These are phyloP conservation scores for Clusia tigrina DNA, from an alignment of 2,888 invertebrate species.

Conservation along the genomic window DNA sequence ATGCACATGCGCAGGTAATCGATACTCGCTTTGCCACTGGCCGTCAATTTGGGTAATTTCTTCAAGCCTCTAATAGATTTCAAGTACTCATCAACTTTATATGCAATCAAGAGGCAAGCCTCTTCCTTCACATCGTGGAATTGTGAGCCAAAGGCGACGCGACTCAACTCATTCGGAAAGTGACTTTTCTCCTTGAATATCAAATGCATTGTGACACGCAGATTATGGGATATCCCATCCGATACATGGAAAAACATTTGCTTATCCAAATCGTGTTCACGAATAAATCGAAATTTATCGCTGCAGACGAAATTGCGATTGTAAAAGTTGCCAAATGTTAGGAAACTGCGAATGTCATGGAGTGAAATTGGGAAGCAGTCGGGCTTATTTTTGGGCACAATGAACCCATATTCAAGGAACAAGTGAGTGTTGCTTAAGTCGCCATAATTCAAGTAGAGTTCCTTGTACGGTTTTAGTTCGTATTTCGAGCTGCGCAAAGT, in stretches of 20 bases:
- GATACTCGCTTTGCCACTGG: no score
- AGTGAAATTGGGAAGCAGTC: conserved; percentile 73
- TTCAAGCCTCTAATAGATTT: conserved; percentile 43
- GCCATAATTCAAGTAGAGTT: conserved; percentile 91
- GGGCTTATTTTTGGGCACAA: conserved; percentile 72
- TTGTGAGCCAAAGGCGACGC: conserved; percentile 60
- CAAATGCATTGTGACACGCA: conserved; percentile 62
- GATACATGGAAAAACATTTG: conserved; percentile 71
- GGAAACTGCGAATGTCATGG: conserved; percentile 65
- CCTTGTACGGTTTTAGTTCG: conserved; percentile 67
- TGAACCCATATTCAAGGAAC: conserved; percentile 89
- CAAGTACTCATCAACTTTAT: conserved; percentile 55
- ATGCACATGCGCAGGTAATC: no score
- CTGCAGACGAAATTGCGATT: no score
- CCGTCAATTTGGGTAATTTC: conserved; percentile 42
- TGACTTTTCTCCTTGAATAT: conserved; percentile 56
- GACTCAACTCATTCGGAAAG: conserved; percentile 60
- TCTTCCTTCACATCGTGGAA: conserved; percentile 48
- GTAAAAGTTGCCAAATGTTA: conserved; percentile 54
- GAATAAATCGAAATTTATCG: conserved; percentile 73
- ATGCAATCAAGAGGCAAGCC: conserved; percentile 42
- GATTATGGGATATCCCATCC: conserved; percentile 75
- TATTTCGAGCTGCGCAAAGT: conserved; percentile 35
- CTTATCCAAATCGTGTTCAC: conserved; percentile 69
- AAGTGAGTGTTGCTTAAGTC: conserved; percentile 81